phyloP scores from a whole-genome alignment of 2,113 vertebrate genomes.

The Mesocricetus auratus region DNA sequence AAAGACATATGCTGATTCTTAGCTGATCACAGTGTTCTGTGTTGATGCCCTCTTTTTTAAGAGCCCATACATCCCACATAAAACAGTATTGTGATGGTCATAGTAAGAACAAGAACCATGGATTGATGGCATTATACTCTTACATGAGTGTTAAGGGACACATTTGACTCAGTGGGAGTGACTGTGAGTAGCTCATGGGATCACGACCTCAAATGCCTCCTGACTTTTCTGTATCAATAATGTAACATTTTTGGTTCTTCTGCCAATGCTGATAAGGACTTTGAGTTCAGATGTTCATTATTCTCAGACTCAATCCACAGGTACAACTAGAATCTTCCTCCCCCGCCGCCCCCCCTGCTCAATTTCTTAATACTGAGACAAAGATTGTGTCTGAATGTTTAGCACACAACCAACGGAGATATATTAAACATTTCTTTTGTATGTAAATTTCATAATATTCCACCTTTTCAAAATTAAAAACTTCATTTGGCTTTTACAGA shows the following conservation, averaged over 20 bases:
- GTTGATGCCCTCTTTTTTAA: neutral
- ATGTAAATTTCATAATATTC: neutral
- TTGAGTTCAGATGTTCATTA: neutral
- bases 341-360: no score
- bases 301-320: neutral
- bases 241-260: neutral
- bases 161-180: neutral
- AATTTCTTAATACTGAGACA: neutral
- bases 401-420: neutral
- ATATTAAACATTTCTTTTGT: neutral
- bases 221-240: neutral
- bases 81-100: neutral
- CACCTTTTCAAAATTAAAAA: neutral
- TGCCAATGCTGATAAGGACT: neutral
- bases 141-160: neutral
- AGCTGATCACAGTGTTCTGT: neutral
- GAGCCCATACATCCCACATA: neutral
- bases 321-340: neutral
- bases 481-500: neutral
- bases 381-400: neutral
- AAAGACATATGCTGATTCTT: neutral
- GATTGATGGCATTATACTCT: neutral
- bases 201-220: neutral
- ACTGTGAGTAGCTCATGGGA: neutral
- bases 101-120: neutral